Conservation (phyloP, 2,888 invertebrate species). For the Hyppa rectilinea region DNA sequence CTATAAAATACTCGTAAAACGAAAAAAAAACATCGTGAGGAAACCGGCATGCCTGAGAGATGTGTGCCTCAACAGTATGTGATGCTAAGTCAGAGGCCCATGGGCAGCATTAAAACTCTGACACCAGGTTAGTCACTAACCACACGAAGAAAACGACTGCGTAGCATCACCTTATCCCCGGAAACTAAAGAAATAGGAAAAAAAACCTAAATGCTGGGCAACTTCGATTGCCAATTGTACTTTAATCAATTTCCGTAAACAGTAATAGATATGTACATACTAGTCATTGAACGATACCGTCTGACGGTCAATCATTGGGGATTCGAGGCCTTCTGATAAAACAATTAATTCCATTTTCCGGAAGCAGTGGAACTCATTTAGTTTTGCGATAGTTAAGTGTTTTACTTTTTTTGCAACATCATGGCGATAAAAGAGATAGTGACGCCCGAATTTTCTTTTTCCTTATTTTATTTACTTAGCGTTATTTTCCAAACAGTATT, state of each 20-base stretch:
- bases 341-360: conserved; percentile 27
- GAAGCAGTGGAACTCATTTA: conserved; percentile 2
- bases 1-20: too few relatives aligned
- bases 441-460: not conserved
- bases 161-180: not conserved
- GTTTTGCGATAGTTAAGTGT: not conserved
- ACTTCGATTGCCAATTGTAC: not conserved
- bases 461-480: not conserved
- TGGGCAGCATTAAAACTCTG: too few relatives aligned
- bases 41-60: too few relatives aligned
- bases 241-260: conserved; percentile 24
- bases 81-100: too few relatives aligned
- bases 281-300: conserved; percentile 47
- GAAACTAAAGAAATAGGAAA: not conserved
- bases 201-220: not conserved
- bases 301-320: conserved; percentile 21
- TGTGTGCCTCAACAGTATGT: too few relatives aligned
- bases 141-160: not conserved
- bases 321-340: conserved; percentile 46
- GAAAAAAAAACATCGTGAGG: too few relatives aligned
- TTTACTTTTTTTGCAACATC: conserved; percentile 10
- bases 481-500: not conserved
- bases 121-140: too few relatives aligned
- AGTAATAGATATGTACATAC: not conserved
- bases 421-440: not conserved